Evolutionary conservation across 2,113 vertebrate genomes (phyloP).

Genomic region (Salvelinus sp.): DNA sequence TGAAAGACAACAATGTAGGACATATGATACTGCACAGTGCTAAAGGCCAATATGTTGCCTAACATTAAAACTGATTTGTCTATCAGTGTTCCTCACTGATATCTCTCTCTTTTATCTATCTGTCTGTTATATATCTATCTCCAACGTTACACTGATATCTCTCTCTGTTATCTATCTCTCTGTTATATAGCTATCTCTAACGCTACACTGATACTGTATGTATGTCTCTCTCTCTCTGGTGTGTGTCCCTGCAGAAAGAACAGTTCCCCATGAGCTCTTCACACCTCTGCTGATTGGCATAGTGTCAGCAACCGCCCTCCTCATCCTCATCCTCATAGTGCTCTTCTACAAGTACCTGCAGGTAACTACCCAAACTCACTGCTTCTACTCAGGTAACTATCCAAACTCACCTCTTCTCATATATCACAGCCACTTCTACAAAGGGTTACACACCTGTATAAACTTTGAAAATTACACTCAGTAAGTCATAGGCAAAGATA

Average conservation of each 20-base stretch:
- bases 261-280: constrained; percentile 85
- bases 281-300: constrained; percentile 90
- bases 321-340: constrained; percentile 84
- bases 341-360: constrained; percentile 92
- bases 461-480: too few species aligned
- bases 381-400: too few species aligned
- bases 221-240: constrained; percentile 48
- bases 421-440: too few species aligned
- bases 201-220: too few species aligned
- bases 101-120: background rate
- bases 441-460: too few species aligned
- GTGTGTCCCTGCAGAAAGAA: constrained; percentile 75
- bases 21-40: too few species aligned
- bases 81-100: background rate
- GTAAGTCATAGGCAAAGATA: too few species aligned
- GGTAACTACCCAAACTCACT: constrained; percentile 71
- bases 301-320: constrained; percentile 81
- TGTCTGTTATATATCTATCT: too few species aligned
- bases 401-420: background rate
- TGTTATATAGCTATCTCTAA: too few species aligned
- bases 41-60: too few species aligned
- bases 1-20: too few species aligned
- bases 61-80: background rate
- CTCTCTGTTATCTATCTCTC: too few species aligned
- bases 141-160: background rate